Evolutionary conservation across 2,888 invertebrate genomes (phyloP), one percentile per base, ranked within the genome.

Genomic region (Hirtodrosophila duncani): DNA sequence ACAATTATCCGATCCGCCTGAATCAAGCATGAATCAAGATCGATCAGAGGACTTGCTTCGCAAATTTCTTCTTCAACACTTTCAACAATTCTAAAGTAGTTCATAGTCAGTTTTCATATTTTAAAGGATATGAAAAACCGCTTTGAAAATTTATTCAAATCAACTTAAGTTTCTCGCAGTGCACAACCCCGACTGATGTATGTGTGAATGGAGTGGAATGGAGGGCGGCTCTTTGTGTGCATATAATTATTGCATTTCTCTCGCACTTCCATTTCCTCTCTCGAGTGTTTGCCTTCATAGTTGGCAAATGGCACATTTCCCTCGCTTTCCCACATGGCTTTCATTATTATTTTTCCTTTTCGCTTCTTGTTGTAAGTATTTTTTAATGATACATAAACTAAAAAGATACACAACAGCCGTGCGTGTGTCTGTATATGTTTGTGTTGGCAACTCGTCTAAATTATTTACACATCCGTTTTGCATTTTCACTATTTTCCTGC

Each of bases 381-480:
- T 77, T 77, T 81, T 77, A 77, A 77, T 77, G 81, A 77, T 77
- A 81, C 70, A 81, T 65, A 68, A 78, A 80, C 74, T 77, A 75
- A 80, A 77, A 79, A 78, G 63, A 78, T 72, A 80, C 70, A 63
- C 71, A 72, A 38, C 50, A 51, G 52, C 44, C 49, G 16, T 24
- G 27, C 11, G 41, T 13, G 10, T 18, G 13, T 34, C 14, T 34
- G 17, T 33, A 17, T 44, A 18, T 17, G 33, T 49, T 31, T 41
- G 34, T 49, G 44, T 51, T 65, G 63, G 60, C 77, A 75, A 75
- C 81, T 74, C 77, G 66, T 14, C 2, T 5, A 17, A 23, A 20
- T 9, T 9, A 18, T 13, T 10, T 2, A 10, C 14, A 17, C 18
- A 9, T 18, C 9, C 8, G 3, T 9, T 18, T 11, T 13, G 13